These are phyloP conservation scores for Bombus terrestris DNA, from an alignment of 1,140 invertebrate species.

Conservation along the genomic window DNA sequence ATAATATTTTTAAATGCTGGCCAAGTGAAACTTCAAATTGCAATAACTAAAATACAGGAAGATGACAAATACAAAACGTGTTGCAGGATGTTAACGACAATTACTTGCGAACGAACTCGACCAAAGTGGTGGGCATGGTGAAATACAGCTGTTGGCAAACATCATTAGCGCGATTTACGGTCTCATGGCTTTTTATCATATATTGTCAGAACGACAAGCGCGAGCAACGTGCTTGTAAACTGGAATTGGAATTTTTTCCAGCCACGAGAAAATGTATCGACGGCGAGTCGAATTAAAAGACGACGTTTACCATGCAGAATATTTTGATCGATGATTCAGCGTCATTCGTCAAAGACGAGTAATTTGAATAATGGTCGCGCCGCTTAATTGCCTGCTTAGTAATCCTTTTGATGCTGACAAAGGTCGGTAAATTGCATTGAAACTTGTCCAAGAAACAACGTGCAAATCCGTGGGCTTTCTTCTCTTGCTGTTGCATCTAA, in stretches of 20 bases:
- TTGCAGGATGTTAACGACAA: background rate
- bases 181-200: background rate
- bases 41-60: background rate
- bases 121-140: background rate
- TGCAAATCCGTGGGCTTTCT: constrained; percentile 24
- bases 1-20: background rate
- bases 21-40: background rate
- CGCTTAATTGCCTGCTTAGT: constrained; percentile 38
- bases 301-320: background rate
- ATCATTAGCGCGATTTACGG: background rate
- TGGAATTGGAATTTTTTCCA: constrained; percentile 23
- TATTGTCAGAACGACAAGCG: background rate
- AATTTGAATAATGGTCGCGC: constrained; percentile 38
- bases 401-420: constrained; percentile 35
- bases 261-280: background rate
- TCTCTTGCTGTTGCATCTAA: background rate
- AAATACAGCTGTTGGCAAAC: too few species aligned
- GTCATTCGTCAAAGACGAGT: constrained; percentile 23
- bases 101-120: background rate
- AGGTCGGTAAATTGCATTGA: constrained; percentile 30
- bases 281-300: background rate
- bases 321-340: constrained; percentile 24
- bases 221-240: constrained; percentile 18
- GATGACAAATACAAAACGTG: background rate
- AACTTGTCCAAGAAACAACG: constrained; percentile 31